Percentiles rank a stretch among this genome's conserved stretches.
These are phyloP conservation scores for Leucoma salicis DNA, from an alignment of 2,888 invertebrate genomes.

Conservation along the genomic window DNA sequence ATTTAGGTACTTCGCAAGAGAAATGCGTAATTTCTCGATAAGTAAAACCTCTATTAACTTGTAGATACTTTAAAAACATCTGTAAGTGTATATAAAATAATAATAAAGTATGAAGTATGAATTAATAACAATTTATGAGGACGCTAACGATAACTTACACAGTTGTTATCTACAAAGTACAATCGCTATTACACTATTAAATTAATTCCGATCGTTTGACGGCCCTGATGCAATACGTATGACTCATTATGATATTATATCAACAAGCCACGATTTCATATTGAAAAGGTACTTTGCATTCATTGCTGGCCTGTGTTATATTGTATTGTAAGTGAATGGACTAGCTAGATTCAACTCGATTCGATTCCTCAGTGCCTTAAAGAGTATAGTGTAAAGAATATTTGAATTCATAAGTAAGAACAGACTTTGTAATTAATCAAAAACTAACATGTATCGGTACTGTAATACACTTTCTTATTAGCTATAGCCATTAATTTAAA, in stretches of 20 bases:
- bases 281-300: slow-evolving; percentile 17
- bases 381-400: too few species aligned
- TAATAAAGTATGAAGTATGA: neutral
- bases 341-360: slow-evolving; percentile 11
- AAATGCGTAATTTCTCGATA: too few species aligned
- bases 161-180: neutral
- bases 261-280: slow-evolving; percentile 22
- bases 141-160: slow-evolving; percentile 7
- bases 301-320: slow-evolving; percentile 24
- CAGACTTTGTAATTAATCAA: too few species aligned
- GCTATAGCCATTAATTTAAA: too few species aligned
- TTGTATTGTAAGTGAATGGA: slow-evolving; percentile 23
- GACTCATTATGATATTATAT: slow-evolving; percentile 23
- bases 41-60: too few species aligned
- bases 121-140: neutral
- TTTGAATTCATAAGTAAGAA: too few species aligned
- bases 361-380: too few species aligned
- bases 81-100: too few species aligned
- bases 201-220: slow-evolving; percentile 14
- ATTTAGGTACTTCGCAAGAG: too few species aligned
- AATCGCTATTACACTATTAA: neutral
- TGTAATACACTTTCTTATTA: too few species aligned
- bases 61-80: too few species aligned
- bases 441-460: too few species aligned
- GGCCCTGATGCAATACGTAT: slow-evolving; percentile 45